Evolutionary conservation across 2,113 vertebrate genomes (phyloP).

Genomic region (Hydrochoerus hydrochaeris): DNA sequence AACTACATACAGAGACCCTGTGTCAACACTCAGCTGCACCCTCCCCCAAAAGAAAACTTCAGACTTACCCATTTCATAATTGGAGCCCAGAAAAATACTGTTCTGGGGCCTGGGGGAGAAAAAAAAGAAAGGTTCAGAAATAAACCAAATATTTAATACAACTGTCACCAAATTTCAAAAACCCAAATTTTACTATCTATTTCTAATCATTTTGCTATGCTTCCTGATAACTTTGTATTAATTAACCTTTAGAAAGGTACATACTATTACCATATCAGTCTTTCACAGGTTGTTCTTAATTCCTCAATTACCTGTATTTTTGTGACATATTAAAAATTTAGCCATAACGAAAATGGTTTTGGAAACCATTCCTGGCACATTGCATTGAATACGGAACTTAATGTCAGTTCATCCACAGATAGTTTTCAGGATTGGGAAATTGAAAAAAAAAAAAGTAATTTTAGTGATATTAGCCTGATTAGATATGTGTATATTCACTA

Average conservation of each 20-base stretch:
- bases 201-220: constrained; percentile 22
- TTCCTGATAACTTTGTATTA: constrained; percentile 2
- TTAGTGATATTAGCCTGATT: neutral
- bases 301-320: constrained; percentile 21
- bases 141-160: neutral
- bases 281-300: neutral
- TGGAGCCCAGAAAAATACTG: constrained; percentile 99
- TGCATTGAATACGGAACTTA: neutral
- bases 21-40: neutral
- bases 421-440: neutral
- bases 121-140: constrained; percentile 54
- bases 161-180: constrained; percentile 26
- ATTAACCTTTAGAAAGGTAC: neutral
- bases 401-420: neutral
- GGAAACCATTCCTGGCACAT: neutral
- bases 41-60: neutral
- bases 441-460: neutral
- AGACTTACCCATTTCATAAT: constrained; percentile 98
- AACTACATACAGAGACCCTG: neutral
- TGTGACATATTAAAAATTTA: constrained; percentile 32
- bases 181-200: neutral
- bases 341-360: neutral
- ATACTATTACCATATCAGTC: neutral
- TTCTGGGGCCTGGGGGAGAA: constrained; percentile 94
- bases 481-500: neutral